Evolutionary conservation across 2,797 vertebrate species (phyloP).

Genomic region (Okamejei kenojei): DNA sequence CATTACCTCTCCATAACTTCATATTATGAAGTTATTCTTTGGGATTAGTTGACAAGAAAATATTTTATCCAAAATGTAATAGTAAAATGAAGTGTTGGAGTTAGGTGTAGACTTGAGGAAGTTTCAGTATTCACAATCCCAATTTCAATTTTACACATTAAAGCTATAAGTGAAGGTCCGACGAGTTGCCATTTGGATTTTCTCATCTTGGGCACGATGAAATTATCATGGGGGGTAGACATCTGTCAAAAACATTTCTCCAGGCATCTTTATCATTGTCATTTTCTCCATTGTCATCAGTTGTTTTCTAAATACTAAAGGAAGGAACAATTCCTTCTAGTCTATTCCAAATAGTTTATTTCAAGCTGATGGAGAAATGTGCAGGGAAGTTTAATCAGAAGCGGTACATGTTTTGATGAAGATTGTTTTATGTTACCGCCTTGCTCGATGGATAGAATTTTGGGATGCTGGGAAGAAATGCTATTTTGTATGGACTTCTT

Average conservation of each 20-base stretch:
- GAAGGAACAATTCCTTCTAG: not conserved
- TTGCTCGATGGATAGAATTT: not conserved
- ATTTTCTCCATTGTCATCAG: not conserved
- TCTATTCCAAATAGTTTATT: not conserved
- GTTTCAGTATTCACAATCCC: not conserved
- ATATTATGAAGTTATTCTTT: not conserved
- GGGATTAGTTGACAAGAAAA: not conserved
- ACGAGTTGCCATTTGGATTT: not conserved
- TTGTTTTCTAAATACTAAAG: not conserved
- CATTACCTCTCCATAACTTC: no score
- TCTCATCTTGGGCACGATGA: no score
- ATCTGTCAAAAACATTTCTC: not conserved
- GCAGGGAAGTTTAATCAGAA: not conserved
- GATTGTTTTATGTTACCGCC: not conserved
- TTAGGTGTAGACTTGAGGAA: not conserved
- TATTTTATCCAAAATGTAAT: not conserved
- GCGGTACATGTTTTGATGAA: not conserved
- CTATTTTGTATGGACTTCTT: not conserved
- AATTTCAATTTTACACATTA: not conserved
- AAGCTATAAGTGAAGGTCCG: not conserved
- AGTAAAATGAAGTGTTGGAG: not conserved
- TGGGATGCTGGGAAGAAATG: not conserved
- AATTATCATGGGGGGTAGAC: not conserved
- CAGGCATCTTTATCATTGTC: not conserved
- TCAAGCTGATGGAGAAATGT: not conserved